Evolutionary conservation across 1,140 invertebrate species (phyloP).

Genomic region (Brachionus rotundiformis): DNA sequence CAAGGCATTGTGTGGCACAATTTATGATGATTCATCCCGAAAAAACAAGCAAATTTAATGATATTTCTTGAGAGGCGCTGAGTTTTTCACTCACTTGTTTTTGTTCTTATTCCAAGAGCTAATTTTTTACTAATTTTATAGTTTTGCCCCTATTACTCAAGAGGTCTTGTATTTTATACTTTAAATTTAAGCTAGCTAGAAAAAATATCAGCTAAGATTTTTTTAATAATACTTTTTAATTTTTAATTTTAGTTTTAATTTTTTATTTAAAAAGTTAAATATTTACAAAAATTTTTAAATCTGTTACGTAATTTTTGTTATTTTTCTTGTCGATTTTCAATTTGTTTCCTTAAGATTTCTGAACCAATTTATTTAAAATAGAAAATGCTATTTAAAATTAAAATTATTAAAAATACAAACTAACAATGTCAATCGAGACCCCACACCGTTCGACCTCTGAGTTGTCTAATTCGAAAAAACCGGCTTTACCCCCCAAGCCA

Average conservation of each 20-base stretch:
- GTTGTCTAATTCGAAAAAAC: constrained; percentile 23
- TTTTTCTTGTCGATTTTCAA: constrained; percentile 14
- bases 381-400: constrained; percentile 20
- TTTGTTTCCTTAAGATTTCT: constrained; percentile 19
- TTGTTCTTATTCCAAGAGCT: constrained; percentile 5
- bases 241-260: no score
- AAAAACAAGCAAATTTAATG: constrained; percentile 22
- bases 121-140: no score
- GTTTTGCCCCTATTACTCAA: not conserved
- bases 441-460: constrained; percentile 14
- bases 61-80: constrained; percentile 16
- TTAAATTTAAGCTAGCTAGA: not conserved
- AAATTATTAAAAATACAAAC: constrained; percentile 28
- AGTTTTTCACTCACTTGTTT: not conserved
- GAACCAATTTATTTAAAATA: not conserved
- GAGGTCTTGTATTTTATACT: not conserved
- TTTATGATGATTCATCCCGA: constrained; percentile 17
- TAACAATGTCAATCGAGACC: constrained; percentile 42
- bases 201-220: not conserved
- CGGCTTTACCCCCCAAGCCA: constrained; percentile 30
- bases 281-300: not conserved
- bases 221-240: no score
- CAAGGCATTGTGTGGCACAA: not conserved
- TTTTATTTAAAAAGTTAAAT: not conserved
- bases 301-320: constrained; percentile 1